phyloP scores from a whole-genome alignment of 2,888 invertebrate genomes.

The Punctoribates punctum region DNA sequence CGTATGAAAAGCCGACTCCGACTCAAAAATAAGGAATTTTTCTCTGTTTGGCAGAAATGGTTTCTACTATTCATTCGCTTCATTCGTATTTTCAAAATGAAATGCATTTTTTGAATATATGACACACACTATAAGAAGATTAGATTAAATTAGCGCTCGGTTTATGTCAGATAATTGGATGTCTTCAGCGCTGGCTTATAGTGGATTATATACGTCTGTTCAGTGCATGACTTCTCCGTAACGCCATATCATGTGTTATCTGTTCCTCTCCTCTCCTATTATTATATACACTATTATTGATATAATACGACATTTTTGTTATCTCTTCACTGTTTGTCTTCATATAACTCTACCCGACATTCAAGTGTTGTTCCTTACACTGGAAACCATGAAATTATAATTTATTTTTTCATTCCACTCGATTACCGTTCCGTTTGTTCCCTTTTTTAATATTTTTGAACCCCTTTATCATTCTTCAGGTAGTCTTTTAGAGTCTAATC shows the following conservation, averaged over 20 bases:
- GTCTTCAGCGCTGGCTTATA: conserved; percentile 1
- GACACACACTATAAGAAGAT: conserved; percentile 23
- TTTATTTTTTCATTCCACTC: conserved; percentile 11
- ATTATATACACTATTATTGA: conserved; percentile 27
- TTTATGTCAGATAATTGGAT: conserved; percentile 29
- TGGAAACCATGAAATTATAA: conserved; percentile 26
- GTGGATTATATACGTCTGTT: conserved; percentile 15
- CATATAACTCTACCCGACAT: background rate
- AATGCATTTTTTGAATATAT: conserved; percentile 29
- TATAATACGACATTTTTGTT: conserved; percentile 36
- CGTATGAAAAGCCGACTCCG: background rate
- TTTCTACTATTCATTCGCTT: background rate
- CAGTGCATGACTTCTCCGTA: background rate
- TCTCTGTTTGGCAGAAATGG: conserved; percentile 4
- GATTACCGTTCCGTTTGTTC: background rate
- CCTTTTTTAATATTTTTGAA: background rate
- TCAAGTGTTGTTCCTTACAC: background rate
- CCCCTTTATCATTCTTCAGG: background rate
- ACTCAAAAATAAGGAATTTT: background rate
- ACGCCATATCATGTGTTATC: conserved; percentile 20
- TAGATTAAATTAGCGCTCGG: conserved; percentile 33
- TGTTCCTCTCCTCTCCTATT: conserved; percentile 1
- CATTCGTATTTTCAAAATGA: background rate
- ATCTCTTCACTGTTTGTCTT: conserved; percentile 30
- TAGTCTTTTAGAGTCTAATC: background rate